These are phyloP conservation scores for Sterrhoptilus dennistouni DNA, from an alignment of 2,113 vertebrate species.

Conservation along the genomic window DNA sequence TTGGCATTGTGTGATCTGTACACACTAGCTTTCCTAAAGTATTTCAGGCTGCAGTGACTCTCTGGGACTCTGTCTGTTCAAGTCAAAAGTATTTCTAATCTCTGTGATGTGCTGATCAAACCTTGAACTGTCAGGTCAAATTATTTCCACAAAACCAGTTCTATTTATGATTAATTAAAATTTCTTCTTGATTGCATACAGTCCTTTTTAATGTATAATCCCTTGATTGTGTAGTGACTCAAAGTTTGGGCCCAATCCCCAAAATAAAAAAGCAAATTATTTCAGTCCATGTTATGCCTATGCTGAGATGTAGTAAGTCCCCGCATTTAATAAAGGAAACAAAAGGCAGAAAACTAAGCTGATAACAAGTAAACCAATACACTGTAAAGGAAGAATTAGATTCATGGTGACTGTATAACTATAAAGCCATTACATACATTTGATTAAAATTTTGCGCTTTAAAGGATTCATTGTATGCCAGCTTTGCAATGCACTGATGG, in stretches of 20 bases:
- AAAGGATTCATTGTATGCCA: not conserved
- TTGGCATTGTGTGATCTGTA: conserved; percentile 68
- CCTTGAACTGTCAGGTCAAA: conserved; percentile 74
- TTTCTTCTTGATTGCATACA: conserved; percentile 75
- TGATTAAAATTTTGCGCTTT: not conserved
- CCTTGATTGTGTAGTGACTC: conserved; percentile 69
- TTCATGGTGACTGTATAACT: not conserved
- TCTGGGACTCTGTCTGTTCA: conserved; percentile 68
- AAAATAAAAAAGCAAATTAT: conserved; percentile 39
- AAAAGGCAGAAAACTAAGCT: not conserved
- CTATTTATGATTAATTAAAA: conserved; percentile 81
- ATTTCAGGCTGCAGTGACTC: conserved; percentile 68
- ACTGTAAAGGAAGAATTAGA: not conserved
- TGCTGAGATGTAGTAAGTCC: not conserved
- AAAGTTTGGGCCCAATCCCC: conserved; percentile 58
- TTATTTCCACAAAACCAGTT: conserved; percentile 74
- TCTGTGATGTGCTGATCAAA: conserved; percentile 79
- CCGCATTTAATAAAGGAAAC: conserved; percentile 21
- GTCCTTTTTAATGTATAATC: conserved; percentile 72
- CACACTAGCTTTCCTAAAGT: conserved; percentile 66
- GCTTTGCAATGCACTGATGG: not conserved
- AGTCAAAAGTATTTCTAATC: conserved; percentile 78
- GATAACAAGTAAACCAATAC: not conserved
- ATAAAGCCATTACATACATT: not conserved
- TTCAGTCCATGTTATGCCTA: not conserved